Evolutionary conservation across 2,797 vertebrate species (phyloP).

Genomic region (Xenops minutus): DNA sequence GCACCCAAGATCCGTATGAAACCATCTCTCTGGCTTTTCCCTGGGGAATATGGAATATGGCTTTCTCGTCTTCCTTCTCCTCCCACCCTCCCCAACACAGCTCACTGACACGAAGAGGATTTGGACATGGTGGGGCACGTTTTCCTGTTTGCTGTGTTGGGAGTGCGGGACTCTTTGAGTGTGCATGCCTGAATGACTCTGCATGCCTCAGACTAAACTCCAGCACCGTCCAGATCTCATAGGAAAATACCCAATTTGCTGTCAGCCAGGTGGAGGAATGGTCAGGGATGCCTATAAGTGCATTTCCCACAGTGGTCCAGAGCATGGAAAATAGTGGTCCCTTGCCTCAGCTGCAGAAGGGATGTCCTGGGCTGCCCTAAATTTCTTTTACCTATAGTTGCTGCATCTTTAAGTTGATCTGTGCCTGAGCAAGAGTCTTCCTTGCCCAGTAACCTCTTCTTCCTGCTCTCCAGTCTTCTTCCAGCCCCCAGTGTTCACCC

Average conservation of each 20-base stretch:
- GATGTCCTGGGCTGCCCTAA: not conserved
- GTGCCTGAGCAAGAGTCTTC: not conserved
- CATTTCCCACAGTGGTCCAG: not conserved
- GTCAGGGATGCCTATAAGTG: not conserved
- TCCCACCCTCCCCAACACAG: slow-evolving; percentile 30
- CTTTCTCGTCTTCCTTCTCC: not conserved
- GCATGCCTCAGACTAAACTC: slow-evolving; percentile 53
- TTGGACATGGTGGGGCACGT: not conserved
- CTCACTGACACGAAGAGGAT: not conserved
- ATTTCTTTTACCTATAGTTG: not conserved
- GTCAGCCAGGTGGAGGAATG: not conserved
- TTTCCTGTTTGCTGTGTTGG: slow-evolving; percentile 3
- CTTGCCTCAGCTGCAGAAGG: not conserved
- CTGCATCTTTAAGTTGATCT: not conserved
- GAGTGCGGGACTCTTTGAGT: not conserved
- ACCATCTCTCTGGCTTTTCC: not conserved
- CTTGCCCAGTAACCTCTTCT: not conserved
- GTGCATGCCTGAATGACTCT: slow-evolving; percentile 54
- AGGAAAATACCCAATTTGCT: not conserved
- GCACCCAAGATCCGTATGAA: not conserved
- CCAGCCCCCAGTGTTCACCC: not conserved
- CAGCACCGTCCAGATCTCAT: not conserved
- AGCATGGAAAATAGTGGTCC: not conserved
- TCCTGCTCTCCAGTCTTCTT: not conserved
- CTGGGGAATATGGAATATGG: not conserved